Evolutionary conservation across 2,888 invertebrate species (phyloP).

Genomic region (Drosophila dives): DNA sequence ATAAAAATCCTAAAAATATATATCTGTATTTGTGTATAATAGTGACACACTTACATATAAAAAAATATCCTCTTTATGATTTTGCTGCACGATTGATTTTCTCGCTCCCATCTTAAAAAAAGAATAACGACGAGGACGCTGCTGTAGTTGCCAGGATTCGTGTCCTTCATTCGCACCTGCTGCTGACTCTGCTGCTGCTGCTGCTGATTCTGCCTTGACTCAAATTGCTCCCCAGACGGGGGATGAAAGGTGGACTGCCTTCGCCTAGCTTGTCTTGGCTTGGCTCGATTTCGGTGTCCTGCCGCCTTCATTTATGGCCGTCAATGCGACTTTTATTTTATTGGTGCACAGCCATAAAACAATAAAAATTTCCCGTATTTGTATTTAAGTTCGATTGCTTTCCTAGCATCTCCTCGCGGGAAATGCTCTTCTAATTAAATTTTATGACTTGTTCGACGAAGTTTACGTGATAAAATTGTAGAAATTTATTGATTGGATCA

Average conservation of each 20-base stretch:
- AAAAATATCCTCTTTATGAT: conserved; percentile 66
- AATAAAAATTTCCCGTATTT: conserved; percentile 67
- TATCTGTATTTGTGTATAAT: background rate
- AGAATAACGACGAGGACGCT: conserved; percentile 3
- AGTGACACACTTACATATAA: conserved; percentile 7
- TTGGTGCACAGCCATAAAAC: conserved; percentile 65
- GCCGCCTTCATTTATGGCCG: conserved; percentile 53
- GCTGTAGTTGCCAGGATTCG: conserved; percentile 31
- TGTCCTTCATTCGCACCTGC: conserved; percentile 61
- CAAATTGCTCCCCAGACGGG: conserved; percentile 60
- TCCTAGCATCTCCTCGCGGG: conserved; percentile 39
- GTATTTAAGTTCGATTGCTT: conserved; percentile 60
- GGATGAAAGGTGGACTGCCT: background rate
- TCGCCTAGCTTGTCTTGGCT: background rate
- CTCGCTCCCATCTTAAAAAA: conserved; percentile 46
- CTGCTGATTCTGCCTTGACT: conserved; percentile 31
- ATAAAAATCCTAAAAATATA: background rate
- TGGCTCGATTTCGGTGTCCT: conserved; percentile 6
- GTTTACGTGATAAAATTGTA: conserved; percentile 56
- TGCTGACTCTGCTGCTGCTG: conserved; percentile 21
- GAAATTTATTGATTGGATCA: conserved; percentile 20
- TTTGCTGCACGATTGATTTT: conserved; percentile 75
- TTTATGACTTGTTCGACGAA: conserved; percentile 69
- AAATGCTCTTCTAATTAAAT: conserved; percentile 76
- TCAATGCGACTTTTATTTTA: conserved; percentile 51